Evolutionary conservation across 1,140 invertebrate species (phyloP), one percentile per base, ranked within the genome.

Genomic region (Mizuhopecten yessoensis): DNA sequence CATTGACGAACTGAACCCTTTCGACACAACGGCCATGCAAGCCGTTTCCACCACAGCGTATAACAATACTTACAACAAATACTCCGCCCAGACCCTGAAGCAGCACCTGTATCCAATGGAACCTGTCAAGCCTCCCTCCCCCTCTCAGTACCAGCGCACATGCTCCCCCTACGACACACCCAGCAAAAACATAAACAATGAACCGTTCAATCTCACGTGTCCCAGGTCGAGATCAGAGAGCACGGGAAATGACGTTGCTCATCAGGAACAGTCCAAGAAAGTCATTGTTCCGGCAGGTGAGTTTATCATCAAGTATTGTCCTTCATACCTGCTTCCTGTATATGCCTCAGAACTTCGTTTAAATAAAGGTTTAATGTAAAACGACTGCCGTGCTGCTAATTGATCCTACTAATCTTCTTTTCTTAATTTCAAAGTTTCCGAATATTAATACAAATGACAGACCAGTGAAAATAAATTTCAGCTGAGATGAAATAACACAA

Each of bases 251-350:
- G 57, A 75, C 57, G 57, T 75, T 75, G 20, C n/a, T n/a, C 57
- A 75, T n/a, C 57, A 75, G 57, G 57, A 75, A 75, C 57, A 75
- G 29, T 75, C 57, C 5, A 75, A 75, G 57, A 75, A 75, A 75
- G 57, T 75, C n/a, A 75, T 75, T 75, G 57, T 75, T 75, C 57
- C 57, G 57, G 57, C 57, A 75, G 57, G 57, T 75, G n/a, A 29
- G 57, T 75, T 2, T n/a, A 20, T 49, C 45, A 49, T 49, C 20
- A 23, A 29, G 11, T 29, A 29, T 75, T 75, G 0, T 75, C n/a
- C n/a, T 29, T 29, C 23, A n/a, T 5, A 7, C 3, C 2, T 29
- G n/a, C 29, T 75, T 15, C 42, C 9, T 13, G 17, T 45, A 45
- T 45, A 17, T 45, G 9, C 17, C 9, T 45, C 17, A 15, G 0